Conservation (phyloP, 2,113 vertebrate genomes). For the Antigone vipio region DNA sequence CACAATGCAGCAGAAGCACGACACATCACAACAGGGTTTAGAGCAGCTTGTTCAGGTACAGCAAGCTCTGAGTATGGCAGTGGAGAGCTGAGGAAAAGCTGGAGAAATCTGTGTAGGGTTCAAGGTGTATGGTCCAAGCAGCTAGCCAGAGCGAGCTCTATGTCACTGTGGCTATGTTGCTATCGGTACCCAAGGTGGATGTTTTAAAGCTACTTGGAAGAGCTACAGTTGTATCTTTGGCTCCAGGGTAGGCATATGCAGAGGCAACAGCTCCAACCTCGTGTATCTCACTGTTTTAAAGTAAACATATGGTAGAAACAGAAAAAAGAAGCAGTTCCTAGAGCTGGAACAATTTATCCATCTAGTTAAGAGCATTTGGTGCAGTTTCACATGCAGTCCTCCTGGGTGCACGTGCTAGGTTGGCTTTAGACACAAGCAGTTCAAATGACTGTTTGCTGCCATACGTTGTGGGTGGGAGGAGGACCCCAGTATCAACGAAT, state of each 20-base stretch:
- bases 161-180: not conserved
- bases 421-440: not conserved
- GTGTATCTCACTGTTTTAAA: not conserved
- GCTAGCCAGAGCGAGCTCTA: accelerated
- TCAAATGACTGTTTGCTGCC: not conserved
- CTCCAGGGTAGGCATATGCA: not conserved
- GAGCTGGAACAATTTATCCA: not conserved
- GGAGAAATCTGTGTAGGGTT: not conserved
- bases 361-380: not conserved
- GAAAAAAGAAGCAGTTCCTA: not conserved
- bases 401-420: not conserved
- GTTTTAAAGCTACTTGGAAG: not conserved
- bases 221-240: not conserved
- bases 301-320: not conserved
- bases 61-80: too few species aligned
- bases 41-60: not conserved
- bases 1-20: accelerated
- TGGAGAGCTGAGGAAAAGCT: not conserved
- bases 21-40: not conserved
- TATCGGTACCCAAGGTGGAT: not conserved
- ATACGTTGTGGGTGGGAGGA: too few species aligned
- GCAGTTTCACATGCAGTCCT: not conserved
- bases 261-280: not conserved
- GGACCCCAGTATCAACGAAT: not conserved
- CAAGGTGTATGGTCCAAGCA: not conserved